phyloP scores from a whole-genome alignment of 2,888 invertebrate species.

The Uloborus plumipes region DNA sequence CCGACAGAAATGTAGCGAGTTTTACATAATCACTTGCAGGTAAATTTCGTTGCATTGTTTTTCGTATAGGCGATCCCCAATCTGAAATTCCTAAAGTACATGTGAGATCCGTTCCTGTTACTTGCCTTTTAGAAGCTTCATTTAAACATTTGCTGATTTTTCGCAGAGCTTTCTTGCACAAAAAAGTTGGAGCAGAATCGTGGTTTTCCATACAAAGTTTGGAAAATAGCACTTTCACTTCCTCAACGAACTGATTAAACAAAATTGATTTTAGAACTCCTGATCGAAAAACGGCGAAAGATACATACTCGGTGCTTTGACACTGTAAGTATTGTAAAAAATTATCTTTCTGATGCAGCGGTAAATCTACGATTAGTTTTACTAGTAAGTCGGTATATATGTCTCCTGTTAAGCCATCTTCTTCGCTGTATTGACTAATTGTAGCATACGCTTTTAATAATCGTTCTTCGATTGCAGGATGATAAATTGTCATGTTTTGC shows the following conservation, averaged over 20 bases:
- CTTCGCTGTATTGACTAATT: conserved; percentile 64
- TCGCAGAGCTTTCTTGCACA: conserved; percentile 47
- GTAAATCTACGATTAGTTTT: conserved; percentile 55
- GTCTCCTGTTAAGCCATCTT: conserved; percentile 64
- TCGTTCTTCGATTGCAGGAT: conserved; percentile 59
- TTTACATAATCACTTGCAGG: conserved; percentile 43
- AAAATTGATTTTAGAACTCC: conserved; percentile 60
- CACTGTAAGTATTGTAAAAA: conserved; percentile 64
- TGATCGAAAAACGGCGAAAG: conserved; percentile 63
- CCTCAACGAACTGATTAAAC: conserved; percentile 58
- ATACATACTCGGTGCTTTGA: conserved; percentile 64
- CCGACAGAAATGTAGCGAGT: conserved; percentile 46
- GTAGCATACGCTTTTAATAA: conserved; percentile 60
- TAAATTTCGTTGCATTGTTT: conserved; percentile 24
- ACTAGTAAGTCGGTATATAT: conserved; percentile 65
- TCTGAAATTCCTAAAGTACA: conserved; percentile 33
- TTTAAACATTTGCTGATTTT: conserved; percentile 51
- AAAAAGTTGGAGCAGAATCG: conserved; percentile 39
- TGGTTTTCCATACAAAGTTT: conserved; percentile 50
- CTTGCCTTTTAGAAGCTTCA: conserved; percentile 34
- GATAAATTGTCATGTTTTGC: conserved; percentile 53
- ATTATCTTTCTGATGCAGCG: conserved; percentile 42
- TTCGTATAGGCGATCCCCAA: conserved; percentile 32
- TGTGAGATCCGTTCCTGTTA: neutral
- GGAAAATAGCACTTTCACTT: conserved; percentile 47